phyloP scores from a whole-genome alignment of 2,888 invertebrate species.

The Sarcophaga variegata region DNA sequence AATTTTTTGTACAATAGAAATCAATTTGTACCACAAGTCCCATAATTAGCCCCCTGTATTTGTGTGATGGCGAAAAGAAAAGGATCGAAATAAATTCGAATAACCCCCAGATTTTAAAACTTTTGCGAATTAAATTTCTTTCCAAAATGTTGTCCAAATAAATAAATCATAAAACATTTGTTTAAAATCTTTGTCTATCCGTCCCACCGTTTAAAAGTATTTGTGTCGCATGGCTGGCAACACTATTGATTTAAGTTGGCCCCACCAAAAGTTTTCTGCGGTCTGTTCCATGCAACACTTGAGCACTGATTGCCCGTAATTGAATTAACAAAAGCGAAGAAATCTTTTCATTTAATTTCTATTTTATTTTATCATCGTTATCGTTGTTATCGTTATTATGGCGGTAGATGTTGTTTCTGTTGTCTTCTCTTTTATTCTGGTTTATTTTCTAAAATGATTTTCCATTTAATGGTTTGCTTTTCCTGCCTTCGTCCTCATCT shows the following conservation, averaged over 20 bases:
- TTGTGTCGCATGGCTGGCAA: neutral
- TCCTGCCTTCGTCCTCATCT: neutral
- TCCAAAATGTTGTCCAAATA: too few relatives aligned
- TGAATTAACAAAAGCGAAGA: slow-evolving; percentile 71
- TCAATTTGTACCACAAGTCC: too few relatives aligned
- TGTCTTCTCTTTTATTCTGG: neutral
- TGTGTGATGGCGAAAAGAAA: too few relatives aligned
- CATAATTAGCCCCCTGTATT: too few relatives aligned
- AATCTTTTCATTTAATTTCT: slow-evolving; percentile 43
- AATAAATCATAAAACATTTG: too few relatives aligned
- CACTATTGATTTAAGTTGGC: neutral
- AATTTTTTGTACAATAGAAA: too few relatives aligned
- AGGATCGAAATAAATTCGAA: too few relatives aligned
- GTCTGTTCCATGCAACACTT: slow-evolving; percentile 59
- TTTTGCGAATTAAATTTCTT: too few relatives aligned
- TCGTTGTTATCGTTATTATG: neutral
- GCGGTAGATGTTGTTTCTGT: neutral
- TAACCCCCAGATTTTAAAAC: too few relatives aligned
- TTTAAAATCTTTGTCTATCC: too few relatives aligned
- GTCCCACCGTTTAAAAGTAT: neutral
- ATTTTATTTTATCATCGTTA: neutral
- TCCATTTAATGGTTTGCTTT: neutral
- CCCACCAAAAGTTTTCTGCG: neutral
- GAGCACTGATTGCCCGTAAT: slow-evolving; percentile 72
- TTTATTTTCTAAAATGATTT: neutral